These are phyloP conservation scores for Anabacerthia variegaticeps DNA, from an alignment of 2,797 vertebrate species.

Conservation along the genomic window DNA sequence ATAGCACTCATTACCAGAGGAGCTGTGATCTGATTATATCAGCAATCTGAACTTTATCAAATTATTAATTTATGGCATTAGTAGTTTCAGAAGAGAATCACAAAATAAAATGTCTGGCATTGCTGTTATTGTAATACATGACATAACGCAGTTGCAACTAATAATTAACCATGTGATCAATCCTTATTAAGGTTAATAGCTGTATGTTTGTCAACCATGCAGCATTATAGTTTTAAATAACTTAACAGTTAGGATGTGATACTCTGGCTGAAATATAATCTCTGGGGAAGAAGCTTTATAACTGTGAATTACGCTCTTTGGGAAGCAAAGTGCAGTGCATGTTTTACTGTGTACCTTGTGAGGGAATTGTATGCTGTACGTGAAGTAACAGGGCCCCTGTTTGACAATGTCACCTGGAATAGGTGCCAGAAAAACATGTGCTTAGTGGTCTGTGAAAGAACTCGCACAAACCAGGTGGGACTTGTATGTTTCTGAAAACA, in stretches of 20 bases:
- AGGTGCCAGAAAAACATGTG: background rate
- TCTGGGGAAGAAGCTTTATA: background rate
- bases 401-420: background rate
- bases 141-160: background rate
- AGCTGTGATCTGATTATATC: constrained; percentile 51
- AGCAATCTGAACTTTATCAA: constrained; percentile 49
- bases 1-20: constrained; percentile 26
- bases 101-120: background rate
- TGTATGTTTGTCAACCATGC: background rate
- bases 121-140: background rate
- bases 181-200: background rate
- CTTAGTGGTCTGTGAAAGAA: background rate
- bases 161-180: background rate
- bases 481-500: background rate
- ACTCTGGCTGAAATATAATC: background rate
- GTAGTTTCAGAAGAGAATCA: constrained; percentile 23
- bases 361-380: background rate
- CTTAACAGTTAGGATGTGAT: rapidly evolving
- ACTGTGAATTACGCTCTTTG: background rate
- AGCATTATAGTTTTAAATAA: background rate
- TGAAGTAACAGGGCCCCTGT: background rate
- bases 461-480: background rate
- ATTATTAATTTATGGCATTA: constrained; percentile 29
- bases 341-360: background rate
- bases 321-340: background rate